phyloP scores from a whole-genome alignment of 2,888 invertebrate species.

The Agonopterix arenella region DNA sequence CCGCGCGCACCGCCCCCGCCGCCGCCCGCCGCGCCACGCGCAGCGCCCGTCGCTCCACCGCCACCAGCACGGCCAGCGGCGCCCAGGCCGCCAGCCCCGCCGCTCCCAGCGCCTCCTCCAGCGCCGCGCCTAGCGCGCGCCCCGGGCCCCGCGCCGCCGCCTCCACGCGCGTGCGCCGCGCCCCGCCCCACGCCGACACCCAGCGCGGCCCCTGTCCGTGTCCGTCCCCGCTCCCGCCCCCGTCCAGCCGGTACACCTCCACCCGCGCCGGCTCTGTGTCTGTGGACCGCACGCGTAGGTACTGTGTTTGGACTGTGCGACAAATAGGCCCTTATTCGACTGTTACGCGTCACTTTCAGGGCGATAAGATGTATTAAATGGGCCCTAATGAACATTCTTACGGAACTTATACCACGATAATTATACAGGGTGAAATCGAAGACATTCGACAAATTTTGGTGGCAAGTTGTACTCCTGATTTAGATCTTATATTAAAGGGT shows the following conservation, averaged over 20 bases:
- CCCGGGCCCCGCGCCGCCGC: constrained; percentile 16
- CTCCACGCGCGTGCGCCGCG: constrained; percentile 16
- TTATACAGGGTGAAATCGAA: too few relatives aligned
- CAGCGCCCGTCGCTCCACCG: constrained; percentile 22
- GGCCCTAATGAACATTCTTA: too few relatives aligned
- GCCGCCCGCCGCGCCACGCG: constrained; percentile 25
- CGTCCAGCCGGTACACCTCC: constrained; percentile 15
- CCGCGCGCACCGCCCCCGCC: constrained; percentile 27
- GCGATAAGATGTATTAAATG: too few relatives aligned
- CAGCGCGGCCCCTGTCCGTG: constrained; percentile 67
- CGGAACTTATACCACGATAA: too few relatives aligned
- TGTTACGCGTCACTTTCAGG: too few relatives aligned
- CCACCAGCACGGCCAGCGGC: constrained; percentile 67
- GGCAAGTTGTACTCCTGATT: too few relatives aligned
- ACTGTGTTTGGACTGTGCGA: too few relatives aligned
- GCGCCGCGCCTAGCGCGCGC: constrained; percentile 63
- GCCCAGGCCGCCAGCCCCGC: constrained; percentile 78
- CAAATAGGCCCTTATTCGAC: too few relatives aligned
- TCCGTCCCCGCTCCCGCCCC: constrained; percentile 13
- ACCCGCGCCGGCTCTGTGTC: constrained; percentile 22
- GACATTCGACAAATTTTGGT: too few relatives aligned
- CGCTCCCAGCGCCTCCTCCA: constrained; percentile 77
- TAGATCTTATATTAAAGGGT: too few relatives aligned
- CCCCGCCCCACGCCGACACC: constrained; percentile 12
- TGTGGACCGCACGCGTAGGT: not conserved